A percentile compares a stretch with the other conserved stretches of the same genome.
Conservation (phyloP, 2,113 vertebrate species). For the Chaenocephalus aceratus region DNA sequence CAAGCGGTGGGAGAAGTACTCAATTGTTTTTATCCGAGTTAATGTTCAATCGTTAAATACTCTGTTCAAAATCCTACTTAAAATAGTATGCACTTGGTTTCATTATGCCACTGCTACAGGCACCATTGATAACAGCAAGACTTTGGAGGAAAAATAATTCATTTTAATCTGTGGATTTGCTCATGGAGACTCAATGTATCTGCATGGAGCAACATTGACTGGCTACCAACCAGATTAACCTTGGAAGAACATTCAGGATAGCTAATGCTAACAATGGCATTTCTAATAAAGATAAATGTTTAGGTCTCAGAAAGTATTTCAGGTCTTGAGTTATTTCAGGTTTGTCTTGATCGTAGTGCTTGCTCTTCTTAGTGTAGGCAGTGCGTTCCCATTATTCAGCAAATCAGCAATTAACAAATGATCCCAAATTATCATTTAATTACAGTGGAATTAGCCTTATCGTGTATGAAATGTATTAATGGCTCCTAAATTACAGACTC, state of each 20-base stretch:
- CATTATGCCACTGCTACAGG: too few relatives aligned
- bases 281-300: background rate
- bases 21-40: too few relatives aligned
- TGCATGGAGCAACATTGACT: background rate
- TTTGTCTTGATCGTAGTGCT: background rate
- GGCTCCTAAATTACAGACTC: background rate
- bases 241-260: background rate
- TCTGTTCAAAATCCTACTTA: too few relatives aligned
- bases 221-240: background rate
- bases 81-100: too few relatives aligned
- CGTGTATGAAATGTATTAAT: background rate
- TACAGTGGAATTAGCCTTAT: slow-evolving; percentile 1
- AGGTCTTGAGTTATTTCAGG: background rate
- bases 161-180: too few relatives aligned
- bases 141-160: too few relatives aligned
- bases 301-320: background rate
- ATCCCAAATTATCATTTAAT: slow-evolving; percentile 21
- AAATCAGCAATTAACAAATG: slow-evolving; percentile 1
- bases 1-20: too few relatives aligned
- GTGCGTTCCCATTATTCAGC: slow-evolving; percentile 5
- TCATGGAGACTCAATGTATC: too few relatives aligned
- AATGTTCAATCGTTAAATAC: too few relatives aligned
- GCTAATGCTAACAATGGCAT: background rate
- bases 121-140: too few relatives aligned
- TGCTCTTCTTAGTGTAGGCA: background rate